These are phyloP conservation scores for Ceuthmochares aereus DNA, from an alignment of 2,113 vertebrate species.

Conservation along the genomic window DNA sequence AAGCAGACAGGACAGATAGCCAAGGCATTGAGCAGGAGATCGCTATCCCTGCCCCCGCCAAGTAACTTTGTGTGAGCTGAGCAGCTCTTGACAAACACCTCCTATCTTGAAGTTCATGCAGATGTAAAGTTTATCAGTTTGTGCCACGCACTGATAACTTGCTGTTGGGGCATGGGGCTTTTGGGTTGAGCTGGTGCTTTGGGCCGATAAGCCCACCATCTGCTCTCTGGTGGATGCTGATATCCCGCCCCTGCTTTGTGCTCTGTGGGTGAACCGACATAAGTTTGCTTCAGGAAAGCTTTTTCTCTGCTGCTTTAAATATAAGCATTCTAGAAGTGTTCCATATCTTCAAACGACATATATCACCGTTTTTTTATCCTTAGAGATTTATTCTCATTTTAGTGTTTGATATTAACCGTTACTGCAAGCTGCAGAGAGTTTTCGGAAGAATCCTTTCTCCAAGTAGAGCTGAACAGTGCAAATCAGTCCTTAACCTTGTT, in stretches of 20 bases:
- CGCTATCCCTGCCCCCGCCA: not conserved
- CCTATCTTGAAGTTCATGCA: not conserved
- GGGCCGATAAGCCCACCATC: not conserved
- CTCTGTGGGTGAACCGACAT: not conserved
- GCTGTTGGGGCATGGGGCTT: not conserved
- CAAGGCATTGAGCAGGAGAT: not conserved
- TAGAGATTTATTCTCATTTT: not conserved
- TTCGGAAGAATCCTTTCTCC: not conserved
- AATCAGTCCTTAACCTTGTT: not conserved
- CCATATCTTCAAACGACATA: not conserved
- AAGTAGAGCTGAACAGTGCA: not conserved
- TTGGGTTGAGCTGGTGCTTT: not conserved
- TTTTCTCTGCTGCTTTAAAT: not conserved
- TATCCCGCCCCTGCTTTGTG: not conserved
- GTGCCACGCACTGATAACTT: not conserved
- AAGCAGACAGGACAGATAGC: not conserved
- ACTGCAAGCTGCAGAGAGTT: not conserved
- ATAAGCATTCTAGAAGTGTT: not conserved
- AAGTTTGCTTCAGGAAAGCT: not conserved
- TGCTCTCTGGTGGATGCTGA: not conserved
- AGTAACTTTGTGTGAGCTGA: not conserved
- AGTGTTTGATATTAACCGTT: not conserved
- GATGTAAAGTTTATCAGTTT: not conserved
- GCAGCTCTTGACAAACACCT: not conserved
- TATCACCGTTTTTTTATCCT: not conserved